Evolutionary conservation across 2,113 vertebrate species (phyloP), one percentile per base, ranked within the genome.

Genomic region (Brachyhypopomus occidentalis): DNA sequence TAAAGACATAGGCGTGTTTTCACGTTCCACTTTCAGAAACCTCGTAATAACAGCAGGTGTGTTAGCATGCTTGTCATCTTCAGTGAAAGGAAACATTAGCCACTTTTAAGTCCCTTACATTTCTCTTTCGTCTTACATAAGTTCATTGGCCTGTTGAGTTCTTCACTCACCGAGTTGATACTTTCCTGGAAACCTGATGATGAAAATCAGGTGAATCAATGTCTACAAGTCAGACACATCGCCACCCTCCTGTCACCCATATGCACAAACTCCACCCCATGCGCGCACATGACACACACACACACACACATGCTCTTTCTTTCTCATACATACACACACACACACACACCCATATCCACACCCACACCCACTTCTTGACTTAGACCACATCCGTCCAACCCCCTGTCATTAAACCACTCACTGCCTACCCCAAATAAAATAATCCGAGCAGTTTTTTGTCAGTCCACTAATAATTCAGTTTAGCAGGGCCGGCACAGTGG

Each of bases 401-500:
- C 89, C 87, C 92, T 87, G 88, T 92, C 90, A 92, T 93, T 91
- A 92, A 90, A 84, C 85, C 80, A 86, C 86, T 80, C 87, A 84
- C 87, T 75, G 77, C 85, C 86, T 83, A 85, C 86, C 89, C 88
- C 87, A 85, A 81, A 82, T 87, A 91, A 91, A 89, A 91, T 89
- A 89, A 89, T 91, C 88, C 87, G 84, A 86, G 88, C 89, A 89
- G 88, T 89, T 91, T 92, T 92, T 92, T 90, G 90, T 93, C 92
- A 93, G 91, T 90, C 88, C 86, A 84, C 89, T 92, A 92, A 92
- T 94, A 93, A 94, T 93, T 94, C 87, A 93, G 93, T 92, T 91
- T 89, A 93, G 90, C 91, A 91, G 93, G 83, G 83, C 88, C 89
- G n/a, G 83, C 89, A 85, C 86, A 84, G 86, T 86, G 88, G 82